Evolutionary conservation across 1,140 invertebrate species (phyloP).

Genomic region (Trichomalopsis sarcophagae): DNA sequence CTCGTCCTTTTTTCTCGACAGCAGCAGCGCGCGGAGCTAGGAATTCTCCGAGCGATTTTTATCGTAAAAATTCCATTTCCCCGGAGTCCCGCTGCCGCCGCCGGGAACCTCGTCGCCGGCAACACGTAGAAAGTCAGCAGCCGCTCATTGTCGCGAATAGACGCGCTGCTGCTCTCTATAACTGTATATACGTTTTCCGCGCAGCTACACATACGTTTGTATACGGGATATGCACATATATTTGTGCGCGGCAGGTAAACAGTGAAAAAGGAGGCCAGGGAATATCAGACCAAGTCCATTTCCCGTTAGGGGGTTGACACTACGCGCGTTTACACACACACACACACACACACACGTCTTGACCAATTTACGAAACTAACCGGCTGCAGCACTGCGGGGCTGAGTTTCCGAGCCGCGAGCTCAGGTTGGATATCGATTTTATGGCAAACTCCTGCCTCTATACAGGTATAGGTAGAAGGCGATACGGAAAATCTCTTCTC

Average conservation of each 20-base stretch:
- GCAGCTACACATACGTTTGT: not conserved
- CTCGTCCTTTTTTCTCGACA: not conserved
- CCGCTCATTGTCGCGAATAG: constrained; percentile 45
- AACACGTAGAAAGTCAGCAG: constrained; percentile 25
- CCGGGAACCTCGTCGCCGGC: not conserved
- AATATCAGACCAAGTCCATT: constrained; percentile 43
- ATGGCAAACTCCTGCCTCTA: not conserved
- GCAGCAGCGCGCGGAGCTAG: not conserved
- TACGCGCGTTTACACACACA: not conserved
- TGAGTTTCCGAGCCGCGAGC: constrained; percentile 23
- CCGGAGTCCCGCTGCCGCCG: not conserved
- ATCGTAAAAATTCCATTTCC: constrained; percentile 50
- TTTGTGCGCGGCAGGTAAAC: not conserved
- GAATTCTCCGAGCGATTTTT: constrained; percentile 48
- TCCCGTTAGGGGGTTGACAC: constrained; percentile 6
- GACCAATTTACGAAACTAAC: constrained; percentile 46
- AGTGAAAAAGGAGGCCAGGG: not conserved
- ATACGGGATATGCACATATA: not conserved
- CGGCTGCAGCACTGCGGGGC: not conserved
- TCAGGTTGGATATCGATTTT: constrained; percentile 43
- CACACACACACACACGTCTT: constrained; percentile 11
- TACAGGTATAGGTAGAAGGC: not conserved
- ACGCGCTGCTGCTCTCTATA: not conserved
- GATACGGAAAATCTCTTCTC: constrained; percentile 15
- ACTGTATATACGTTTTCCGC: not conserved